A percentile compares a stretch with the other conserved stretches of the same genome.
Evolutionary conservation across 2,888 invertebrate genomes (phyloP).

Genomic region (Drosophila quinaria): DNA sequence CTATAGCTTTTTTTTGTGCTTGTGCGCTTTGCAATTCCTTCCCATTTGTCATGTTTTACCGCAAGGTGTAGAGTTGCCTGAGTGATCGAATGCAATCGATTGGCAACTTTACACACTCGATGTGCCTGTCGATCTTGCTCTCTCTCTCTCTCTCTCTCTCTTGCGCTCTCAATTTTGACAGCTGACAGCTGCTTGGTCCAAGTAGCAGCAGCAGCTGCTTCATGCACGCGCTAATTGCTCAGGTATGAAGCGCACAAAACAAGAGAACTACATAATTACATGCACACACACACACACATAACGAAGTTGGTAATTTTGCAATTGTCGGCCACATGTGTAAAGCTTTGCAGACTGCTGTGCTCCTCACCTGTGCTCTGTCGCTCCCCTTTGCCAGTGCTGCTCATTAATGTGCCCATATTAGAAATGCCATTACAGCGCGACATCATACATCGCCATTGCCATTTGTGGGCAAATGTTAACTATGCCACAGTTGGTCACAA

Average conservation of each 20-base stretch:
- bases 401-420: constrained; percentile 72
- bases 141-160: constrained; percentile 14
- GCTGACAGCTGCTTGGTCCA: constrained; percentile 56
- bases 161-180: constrained; percentile 42
- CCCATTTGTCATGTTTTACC: constrained; percentile 12
- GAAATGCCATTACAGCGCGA: constrained; percentile 61
- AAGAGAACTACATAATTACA: constrained; percentile 62
- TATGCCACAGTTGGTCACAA: constrained; percentile 42
- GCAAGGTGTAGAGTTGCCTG: constrained; percentile 44
- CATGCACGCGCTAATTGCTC: constrained; percentile 71
- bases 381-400: constrained; percentile 27
- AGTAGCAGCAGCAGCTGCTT: constrained; percentile 32
- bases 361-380: constrained; percentile 49
- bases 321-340: constrained; percentile 46
- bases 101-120: constrained; percentile 29
- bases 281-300: constrained; percentile 12
- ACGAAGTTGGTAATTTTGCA: constrained; percentile 67
- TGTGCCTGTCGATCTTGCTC: constrained; percentile 35
- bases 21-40: constrained; percentile 13
- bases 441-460: constrained; percentile 65
- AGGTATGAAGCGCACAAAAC: constrained; percentile 63
- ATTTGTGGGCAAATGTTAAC: constrained; percentile 76
- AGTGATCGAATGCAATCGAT: constrained; percentile 50
- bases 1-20: constrained; percentile 40
- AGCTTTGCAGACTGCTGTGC: constrained; percentile 19